These are phyloP conservation scores for Artibeus lituratus DNA, from an alignment of 2,797 vertebrate genomes.

Conservation along the genomic window DNA sequence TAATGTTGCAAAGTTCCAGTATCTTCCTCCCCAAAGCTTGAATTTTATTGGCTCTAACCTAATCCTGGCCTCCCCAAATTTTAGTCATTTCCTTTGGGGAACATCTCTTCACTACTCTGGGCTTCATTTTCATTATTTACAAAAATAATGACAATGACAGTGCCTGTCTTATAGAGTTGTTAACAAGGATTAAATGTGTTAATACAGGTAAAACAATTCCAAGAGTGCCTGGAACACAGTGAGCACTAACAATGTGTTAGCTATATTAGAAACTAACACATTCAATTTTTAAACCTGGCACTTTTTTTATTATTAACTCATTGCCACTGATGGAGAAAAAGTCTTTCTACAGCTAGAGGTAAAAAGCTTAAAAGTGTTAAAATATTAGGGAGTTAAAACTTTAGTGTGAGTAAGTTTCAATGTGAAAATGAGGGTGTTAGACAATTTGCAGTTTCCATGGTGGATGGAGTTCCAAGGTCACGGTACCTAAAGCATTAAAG, in stretches of 20 bases:
- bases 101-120: background rate
- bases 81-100: background rate
- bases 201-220: slow-evolving; percentile 17
- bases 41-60: background rate
- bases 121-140: background rate
- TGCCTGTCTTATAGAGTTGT: background rate
- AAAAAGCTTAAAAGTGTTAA: slow-evolving; percentile 37
- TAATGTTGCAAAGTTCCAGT: background rate
- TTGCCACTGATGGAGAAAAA: slow-evolving; percentile 31
- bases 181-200: background rate
- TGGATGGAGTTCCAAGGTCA: background rate
- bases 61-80: background rate
- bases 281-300: slow-evolving; percentile 26
- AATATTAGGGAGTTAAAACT: slow-evolving; percentile 35
- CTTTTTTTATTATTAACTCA: background rate
- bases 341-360: background rate
- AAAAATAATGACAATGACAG: slow-evolving; percentile 14
- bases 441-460: background rate
- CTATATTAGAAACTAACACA: slow-evolving; percentile 48
- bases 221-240: slow-evolving; percentile 6
- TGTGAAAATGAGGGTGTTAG: slow-evolving; percentile 38
- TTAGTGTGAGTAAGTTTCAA: slow-evolving; percentile 7
- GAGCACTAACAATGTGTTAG: background rate
- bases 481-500: background rate
- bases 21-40: background rate